phyloP scores from a whole-genome alignment of 2,113 vertebrate species.

The Vombatus ursinus region DNA sequence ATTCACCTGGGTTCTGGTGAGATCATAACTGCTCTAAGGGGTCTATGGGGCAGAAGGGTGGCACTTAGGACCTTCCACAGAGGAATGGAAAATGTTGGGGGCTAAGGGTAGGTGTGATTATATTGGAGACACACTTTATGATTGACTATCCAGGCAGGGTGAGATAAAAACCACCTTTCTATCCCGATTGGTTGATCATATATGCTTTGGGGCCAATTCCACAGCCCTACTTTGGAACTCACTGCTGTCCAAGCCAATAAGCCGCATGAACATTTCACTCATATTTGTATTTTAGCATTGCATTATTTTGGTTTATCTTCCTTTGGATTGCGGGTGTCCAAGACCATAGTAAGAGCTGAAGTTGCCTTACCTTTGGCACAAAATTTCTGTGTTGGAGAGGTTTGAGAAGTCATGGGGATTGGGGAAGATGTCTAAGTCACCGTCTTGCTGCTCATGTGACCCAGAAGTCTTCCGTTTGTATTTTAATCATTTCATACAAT shows the following conservation, averaged over 20 bases:
- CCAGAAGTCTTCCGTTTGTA: neutral
- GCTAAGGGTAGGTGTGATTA: too few species aligned
- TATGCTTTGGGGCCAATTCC: neutral
- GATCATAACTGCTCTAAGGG: neutral
- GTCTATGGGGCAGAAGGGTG: neutral
- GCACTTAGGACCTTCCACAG: neutral
- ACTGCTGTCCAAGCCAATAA: too few species aligned
- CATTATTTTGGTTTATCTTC: neutral
- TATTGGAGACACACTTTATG: neutral
- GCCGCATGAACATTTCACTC: neutral
- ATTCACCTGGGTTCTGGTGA: too few species aligned
- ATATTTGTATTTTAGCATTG: neutral
- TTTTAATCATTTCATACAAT: neutral
- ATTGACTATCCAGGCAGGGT: neutral
- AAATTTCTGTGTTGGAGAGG: neutral
- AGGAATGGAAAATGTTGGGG: neutral
- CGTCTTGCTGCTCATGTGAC: neutral
- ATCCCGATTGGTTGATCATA: neutral
- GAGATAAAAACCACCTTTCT: neutral
- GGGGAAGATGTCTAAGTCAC: neutral
- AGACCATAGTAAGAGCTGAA: neutral
- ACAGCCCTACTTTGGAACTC: too few species aligned
- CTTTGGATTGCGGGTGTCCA: neutral
- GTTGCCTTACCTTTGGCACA: neutral
- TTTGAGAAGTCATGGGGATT: neutral